These are phyloP conservation scores for Platyrinchus mystaceus DNA, from an alignment of 2,797 vertebrate genomes.

Conservation along the genomic window DNA sequence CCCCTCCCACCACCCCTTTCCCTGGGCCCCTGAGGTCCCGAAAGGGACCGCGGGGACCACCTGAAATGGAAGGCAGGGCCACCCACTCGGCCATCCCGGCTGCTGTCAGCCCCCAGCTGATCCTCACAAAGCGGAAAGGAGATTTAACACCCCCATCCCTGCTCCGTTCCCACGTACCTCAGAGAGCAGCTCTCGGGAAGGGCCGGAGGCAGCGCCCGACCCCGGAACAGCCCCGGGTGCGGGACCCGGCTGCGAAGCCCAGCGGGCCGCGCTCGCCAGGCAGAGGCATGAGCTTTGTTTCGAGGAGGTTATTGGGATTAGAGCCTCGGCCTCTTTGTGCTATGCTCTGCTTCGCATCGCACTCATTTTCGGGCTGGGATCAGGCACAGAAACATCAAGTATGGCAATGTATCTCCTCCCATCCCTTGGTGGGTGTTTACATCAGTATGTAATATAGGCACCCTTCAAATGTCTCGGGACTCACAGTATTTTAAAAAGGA, in stretches of 20 bases:
- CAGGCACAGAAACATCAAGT: background rate
- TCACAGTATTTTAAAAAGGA: constrained; percentile 34
- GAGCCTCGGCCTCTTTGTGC: constrained; percentile 21
- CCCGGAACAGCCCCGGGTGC: background rate
- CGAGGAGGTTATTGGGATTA: background rate
- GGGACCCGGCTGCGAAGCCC: background rate
- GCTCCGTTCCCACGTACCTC: constrained; percentile 70
- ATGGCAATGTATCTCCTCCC: constrained; percentile 51
- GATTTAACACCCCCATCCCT: constrained; percentile 21
- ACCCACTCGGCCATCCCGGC: constrained; percentile 67
- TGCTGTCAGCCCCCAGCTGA: constrained; percentile 65
- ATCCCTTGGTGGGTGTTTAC: constrained; percentile 56
- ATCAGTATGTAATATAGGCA: constrained; percentile 42
- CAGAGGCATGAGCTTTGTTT: constrained; percentile 8
- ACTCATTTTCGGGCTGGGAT: background rate
- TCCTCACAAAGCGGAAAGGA: constrained; percentile 44
- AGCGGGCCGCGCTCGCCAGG: background rate
- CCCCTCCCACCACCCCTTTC: constrained; percentile 66
- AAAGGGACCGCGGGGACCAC: constrained; percentile 69
- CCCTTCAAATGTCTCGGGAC: constrained; percentile 14
- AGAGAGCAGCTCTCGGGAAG: background rate
- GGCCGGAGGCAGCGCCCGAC: background rate
- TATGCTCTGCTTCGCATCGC: background rate
- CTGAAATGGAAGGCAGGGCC: constrained; percentile 72
- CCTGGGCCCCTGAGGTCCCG: constrained; percentile 72